phyloP scores from a whole-genome alignment of 2,888 invertebrate species.

The Drepanosiphum platanoidis region DNA sequence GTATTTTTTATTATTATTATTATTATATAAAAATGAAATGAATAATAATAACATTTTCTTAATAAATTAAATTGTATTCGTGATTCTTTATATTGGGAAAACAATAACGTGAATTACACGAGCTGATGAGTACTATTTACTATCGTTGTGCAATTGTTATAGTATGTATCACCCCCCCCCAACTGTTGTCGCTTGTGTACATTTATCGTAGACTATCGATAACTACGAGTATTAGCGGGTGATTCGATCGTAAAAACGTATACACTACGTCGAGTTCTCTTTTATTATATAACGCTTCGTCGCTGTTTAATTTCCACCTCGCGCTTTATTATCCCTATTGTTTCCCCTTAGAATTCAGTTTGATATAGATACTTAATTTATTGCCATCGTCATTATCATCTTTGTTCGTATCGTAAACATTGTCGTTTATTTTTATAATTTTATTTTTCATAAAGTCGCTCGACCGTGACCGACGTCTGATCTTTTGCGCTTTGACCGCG shows the following conservation, averaged over 20 bases:
- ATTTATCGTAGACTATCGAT: background rate
- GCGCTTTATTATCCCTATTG: background rate
- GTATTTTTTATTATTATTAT: no score
- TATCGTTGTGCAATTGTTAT: no score
- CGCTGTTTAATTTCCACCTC: background rate
- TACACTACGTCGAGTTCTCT: background rate
- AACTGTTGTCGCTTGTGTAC: no score
- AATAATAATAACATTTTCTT: background rate
- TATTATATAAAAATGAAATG: background rate
- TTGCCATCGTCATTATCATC: conserved; percentile 4
- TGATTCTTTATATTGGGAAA: background rate
- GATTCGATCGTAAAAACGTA: background rate
- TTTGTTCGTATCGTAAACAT: background rate
- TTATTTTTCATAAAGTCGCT: conserved; percentile 4
- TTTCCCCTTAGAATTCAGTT: background rate
- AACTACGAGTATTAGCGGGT: background rate
- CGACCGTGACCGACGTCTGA: conserved; percentile 1
- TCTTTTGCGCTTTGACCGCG: background rate
- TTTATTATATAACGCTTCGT: background rate
- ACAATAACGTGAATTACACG: background rate
- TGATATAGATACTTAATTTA: conserved; percentile 21
- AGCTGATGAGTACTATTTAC: background rate
- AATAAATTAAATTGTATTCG: no score
- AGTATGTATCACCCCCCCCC: no score
- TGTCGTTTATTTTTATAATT: background rate